These are phyloP conservation scores for Falco peregrinus DNA, from an alignment of 2,797 vertebrate genomes.

Conservation along the genomic window DNA sequence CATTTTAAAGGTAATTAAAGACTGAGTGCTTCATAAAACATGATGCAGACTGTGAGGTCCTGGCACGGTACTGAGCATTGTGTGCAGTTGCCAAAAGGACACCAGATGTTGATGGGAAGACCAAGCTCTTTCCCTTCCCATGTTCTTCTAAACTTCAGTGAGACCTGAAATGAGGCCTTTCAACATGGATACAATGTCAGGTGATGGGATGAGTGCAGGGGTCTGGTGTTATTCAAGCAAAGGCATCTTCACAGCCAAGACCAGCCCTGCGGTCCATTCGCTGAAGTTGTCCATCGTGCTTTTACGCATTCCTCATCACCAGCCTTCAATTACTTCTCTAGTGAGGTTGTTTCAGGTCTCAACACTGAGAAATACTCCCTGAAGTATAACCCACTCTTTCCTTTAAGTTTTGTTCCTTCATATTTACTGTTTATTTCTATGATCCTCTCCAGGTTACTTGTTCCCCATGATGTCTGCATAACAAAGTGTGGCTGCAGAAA, in stretches of 20 bases:
- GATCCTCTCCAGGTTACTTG: not conserved
- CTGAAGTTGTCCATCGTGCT: fast-evolving
- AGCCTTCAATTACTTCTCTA: not conserved
- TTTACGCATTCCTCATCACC: not conserved
- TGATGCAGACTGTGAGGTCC: not conserved
- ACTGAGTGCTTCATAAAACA: not conserved
- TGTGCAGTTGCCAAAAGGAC: not conserved
- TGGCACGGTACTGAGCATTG: not conserved
- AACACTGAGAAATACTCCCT: not conserved
- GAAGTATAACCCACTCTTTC: not conserved
- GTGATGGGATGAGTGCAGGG: not conserved
- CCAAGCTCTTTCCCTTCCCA: not conserved
- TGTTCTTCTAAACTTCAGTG: not conserved
- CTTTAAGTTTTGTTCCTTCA: not conserved
- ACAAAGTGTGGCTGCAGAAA: not conserved
- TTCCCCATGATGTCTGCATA: not conserved
- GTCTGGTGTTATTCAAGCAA: not conserved
- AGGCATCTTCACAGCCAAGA: not conserved
- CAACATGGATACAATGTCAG: not conserved
- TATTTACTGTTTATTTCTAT: not conserved
- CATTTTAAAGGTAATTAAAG: not conserved
- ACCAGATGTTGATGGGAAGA: not conserved
- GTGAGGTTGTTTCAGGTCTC: not conserved
- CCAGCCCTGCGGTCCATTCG: not conserved
- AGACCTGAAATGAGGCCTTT: not conserved